Conservation (phyloP, 2,797 vertebrate species). For the Sebastes steindachneri region DNA sequence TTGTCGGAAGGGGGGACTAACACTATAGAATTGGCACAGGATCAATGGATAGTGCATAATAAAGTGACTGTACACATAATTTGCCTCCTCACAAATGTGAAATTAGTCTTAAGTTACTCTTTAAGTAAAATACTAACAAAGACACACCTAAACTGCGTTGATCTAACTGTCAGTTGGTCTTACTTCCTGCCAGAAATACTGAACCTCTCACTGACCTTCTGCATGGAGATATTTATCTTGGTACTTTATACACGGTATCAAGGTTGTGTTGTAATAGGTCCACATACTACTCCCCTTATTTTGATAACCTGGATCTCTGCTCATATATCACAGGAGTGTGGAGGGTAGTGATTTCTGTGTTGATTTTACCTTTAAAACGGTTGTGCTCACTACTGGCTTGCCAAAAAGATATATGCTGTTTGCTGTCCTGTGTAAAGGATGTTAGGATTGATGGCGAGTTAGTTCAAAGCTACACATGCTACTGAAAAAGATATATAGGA, state of each 20-base stretch:
- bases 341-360: not conserved
- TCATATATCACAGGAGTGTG: constrained; percentile 13
- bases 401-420: constrained; percentile 25
- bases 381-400: not conserved
- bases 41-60: not conserved
- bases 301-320: not conserved
- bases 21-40: not conserved
- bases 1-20: too few species aligned
- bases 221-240: not conserved
- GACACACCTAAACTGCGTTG: not conserved
- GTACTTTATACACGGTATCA: not conserved
- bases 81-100: not conserved
- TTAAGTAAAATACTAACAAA: not conserved
- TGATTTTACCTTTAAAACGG: not conserved
- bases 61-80: not conserved
- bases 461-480: not conserved
- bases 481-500: not conserved
- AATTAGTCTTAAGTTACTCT: not conserved
- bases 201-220: not conserved
- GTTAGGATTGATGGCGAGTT: constrained; percentile 3
- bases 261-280: not conserved
- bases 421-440: constrained; percentile 20
- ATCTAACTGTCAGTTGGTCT: not conserved
- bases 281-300: not conserved
- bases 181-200: not conserved